Base-by-base conservation (phyloP, 92 coral and sea anemone genomes). In the Anthopleura xanthogrammica region DNA sequence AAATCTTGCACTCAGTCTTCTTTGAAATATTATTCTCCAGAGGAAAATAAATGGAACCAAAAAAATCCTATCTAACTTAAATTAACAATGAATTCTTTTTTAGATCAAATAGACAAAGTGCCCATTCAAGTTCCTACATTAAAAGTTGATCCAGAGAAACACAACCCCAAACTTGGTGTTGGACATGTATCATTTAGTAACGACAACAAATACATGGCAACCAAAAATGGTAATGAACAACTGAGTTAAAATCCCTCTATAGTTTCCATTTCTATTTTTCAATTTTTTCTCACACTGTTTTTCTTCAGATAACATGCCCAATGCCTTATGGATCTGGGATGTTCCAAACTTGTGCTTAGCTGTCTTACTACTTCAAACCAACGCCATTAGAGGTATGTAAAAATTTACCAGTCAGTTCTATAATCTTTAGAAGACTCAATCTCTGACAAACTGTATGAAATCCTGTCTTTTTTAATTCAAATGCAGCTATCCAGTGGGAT, bases 251-350 rank as follows among this genome's bases (percentile, higher is more conserved):
- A 46, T 46, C 50, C 5, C 50, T 9, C 50, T 46, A 7, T 43
- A 43, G 50, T 7, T 46, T 46, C 50, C 7, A 20, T 3, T 64
- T 29, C 36, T 29, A 29, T 29, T 29, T 29, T 29, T 29, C 36
- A 29, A 29, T 29, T 29, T 29, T 29, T 29, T 29, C 36, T 29
- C 36, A 29, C 72, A 10, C 24, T 20, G 24, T 12, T 68, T 88
- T 3, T 41, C 62, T 64, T 56, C 88, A 96, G 99, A 96, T 84
- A 96, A 92, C 72, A 96, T 96, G 99, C 99, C 98, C 2, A 92
- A 92, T 72, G 94, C 97, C 2, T 85, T 96, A 60, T 96, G 99
- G 99, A 90, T 96, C 17, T 96, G 99, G 99, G 94, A 96, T 66
- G 89, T 94, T 41, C 86, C 95, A n/a, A 96, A 93, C 60, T 73